phyloP scores from a whole-genome alignment of 64 coral and sea anemone genomes.

The Montipora foliosa region DNA sequence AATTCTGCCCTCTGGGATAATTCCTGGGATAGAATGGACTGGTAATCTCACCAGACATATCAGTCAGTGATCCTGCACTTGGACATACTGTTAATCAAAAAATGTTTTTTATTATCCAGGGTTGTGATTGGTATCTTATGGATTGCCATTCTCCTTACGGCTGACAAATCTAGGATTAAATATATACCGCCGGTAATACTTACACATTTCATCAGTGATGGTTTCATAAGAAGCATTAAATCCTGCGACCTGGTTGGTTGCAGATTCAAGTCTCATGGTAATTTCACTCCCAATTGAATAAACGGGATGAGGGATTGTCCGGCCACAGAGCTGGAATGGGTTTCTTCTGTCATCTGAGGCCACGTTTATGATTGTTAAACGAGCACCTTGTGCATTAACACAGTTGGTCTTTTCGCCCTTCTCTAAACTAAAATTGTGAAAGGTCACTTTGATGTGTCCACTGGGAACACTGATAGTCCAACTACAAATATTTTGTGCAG shows the following conservation, averaged over 20 bases:
- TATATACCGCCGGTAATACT: neutral
- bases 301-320: neutral
- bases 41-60: constrained; percentile 3
- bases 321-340: constrained; percentile 1
- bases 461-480: constrained; percentile 23
- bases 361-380: neutral
- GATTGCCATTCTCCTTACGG: too few species aligned
- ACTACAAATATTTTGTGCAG: neutral
- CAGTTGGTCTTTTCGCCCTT: neutral
- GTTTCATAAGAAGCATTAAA: constrained; percentile 14
- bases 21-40: constrained; percentile 26
- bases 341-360: neutral
- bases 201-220: neutral
- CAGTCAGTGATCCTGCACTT: neutral
- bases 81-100: constrained; percentile 4
- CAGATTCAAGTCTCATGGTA: neutral
- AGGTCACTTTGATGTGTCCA: constrained; percentile 6
- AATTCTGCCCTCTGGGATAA: neutral
- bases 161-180: too few species aligned
- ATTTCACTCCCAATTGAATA: neutral
- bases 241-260: neutral
- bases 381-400: neutral
- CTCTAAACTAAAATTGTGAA: neutral
- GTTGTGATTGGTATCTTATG: too few species aligned
- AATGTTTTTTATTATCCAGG: too few species aligned